These are phyloP conservation scores for Protophormia terraenovae DNA, from an alignment of 2,888 invertebrate genomes.

Conservation along the genomic window DNA sequence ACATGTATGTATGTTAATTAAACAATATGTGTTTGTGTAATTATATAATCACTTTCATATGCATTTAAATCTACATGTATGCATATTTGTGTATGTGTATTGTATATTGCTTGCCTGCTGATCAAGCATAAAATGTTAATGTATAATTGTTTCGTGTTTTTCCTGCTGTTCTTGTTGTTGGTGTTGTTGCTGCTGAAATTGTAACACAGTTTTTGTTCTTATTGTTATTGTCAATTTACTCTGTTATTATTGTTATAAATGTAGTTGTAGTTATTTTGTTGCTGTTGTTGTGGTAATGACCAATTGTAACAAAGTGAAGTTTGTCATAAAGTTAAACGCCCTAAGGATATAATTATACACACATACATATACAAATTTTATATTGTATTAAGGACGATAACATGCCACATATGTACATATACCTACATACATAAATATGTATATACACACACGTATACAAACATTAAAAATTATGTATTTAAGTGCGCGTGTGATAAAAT, in stretches of 20 bases:
- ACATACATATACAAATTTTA: not conserved
- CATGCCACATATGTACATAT: not conserved
- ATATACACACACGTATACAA: not conserved
- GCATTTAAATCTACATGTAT: not conserved
- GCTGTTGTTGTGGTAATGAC: constrained; percentile 35
- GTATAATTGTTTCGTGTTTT: constrained; percentile 7
- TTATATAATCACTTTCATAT: not conserved
- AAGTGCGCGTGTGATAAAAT: not conserved
- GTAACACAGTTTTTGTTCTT: constrained; percentile 14
- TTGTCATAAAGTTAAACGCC: constrained; percentile 48
- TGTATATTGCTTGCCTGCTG: constrained; percentile 2
- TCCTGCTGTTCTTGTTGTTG: not conserved
- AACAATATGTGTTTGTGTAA: not conserved
- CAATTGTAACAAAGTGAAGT: constrained; percentile 48
- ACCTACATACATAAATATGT: not conserved
- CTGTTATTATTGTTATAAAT: not conserved
- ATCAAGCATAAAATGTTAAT: constrained; percentile 45
- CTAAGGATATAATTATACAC: constrained; percentile 43
- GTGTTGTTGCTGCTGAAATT: not conserved
- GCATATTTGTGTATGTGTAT: not conserved
- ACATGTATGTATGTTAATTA: not conserved
- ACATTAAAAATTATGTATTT: not conserved
- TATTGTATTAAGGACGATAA: not conserved
- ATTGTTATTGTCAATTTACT: constrained; percentile 1
- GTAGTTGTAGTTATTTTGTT: not conserved